These are phyloP conservation scores for Pectinophora gossypiella DNA, from an alignment of 1,140 invertebrate genomes.

Conservation along the genomic window DNA sequence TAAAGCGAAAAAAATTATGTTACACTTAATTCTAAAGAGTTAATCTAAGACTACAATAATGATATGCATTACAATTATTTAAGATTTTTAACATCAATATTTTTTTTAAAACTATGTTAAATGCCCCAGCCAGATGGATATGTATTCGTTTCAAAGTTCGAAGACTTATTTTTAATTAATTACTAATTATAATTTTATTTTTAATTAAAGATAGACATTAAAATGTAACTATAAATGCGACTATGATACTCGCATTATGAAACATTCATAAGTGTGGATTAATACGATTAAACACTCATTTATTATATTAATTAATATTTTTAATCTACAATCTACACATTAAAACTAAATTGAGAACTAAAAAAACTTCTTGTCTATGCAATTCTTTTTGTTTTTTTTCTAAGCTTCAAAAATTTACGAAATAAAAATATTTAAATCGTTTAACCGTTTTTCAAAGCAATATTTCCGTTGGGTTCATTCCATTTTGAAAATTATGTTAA, in stretches of 20 bases:
- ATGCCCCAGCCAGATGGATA: slow-evolving; percentile 70
- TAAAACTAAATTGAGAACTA: slow-evolving; percentile 26
- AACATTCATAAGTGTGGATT: slow-evolving; percentile 56
- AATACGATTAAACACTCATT: slow-evolving; percentile 39
- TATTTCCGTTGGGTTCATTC: slow-evolving; percentile 18
- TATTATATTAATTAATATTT: slow-evolving; percentile 12
- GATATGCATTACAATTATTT: slow-evolving; percentile 37
- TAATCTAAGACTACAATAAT: slow-evolving; percentile 16
- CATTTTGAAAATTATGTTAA: slow-evolving; percentile 4
- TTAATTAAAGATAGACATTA: slow-evolving; percentile 41
- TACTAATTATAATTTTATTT: slow-evolving; percentile 24
- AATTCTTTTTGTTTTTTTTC: slow-evolving; percentile 36
- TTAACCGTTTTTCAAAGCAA: slow-evolving; percentile 49
- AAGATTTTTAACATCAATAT: slow-evolving; percentile 53
- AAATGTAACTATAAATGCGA: slow-evolving; percentile 29
- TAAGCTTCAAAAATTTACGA: slow-evolving; percentile 27
- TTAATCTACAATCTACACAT: slow-evolving; percentile 33
- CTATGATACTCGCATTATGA: slow-evolving; percentile 12
- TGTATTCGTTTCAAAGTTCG: slow-evolving; percentile 62
- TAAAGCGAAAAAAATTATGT: slow-evolving; percentile 16
- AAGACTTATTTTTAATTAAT: slow-evolving; percentile 47
- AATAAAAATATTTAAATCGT: slow-evolving; percentile 37
- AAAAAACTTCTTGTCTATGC: slow-evolving; percentile 27
- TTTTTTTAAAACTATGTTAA: slow-evolving; percentile 38
- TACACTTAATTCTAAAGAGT: slow-evolving; percentile 18